Base-by-base conservation (phyloP, 1,140 invertebrate genomes). In the Drosophila watanabei region DNA sequence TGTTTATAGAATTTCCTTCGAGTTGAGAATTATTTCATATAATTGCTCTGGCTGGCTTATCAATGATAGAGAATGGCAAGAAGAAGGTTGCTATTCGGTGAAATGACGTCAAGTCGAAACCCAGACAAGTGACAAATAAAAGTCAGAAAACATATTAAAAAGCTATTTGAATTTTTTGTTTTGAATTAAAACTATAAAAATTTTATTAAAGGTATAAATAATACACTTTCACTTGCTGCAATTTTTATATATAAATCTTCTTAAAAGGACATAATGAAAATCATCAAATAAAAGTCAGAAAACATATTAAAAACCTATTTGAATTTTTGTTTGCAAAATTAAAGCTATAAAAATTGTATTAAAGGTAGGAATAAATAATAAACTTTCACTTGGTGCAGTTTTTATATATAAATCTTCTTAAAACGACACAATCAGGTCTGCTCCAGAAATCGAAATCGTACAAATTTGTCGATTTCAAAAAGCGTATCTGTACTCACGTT, bases 251-350 rank as follows among this genome's bases (percentile, higher is more conserved):
- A n/a, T 37, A 5, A 37, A 5, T 5, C 13, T 37, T 37, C 0
- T 14, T 6, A 37, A 37, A 37, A 37, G 5, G 5, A 14, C 9
- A n/a, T n/a, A n/a, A n/a, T n/a, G n/a, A n/a, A n/a, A n/a, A n/a
- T n/a, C n/a, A n/a, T n/a, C 73, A 77, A 77, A 68, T 77, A 76
- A 16, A 58, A 77, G 54, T 51, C 54, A 52, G 46, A 72, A 73
- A 73, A 43, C 41, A 39, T 48, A 77, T 66, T 57, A 76, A 77
- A 58, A 45, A 49, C 13, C 32, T 16, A 28, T 16, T n/a, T n/a
- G n/a, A n/a, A n/a, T n/a, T n/a, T n/a, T n/a, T n/a, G n/a, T n/a
- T 24, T 24, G 24, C 24, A 24, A 24, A 24, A 24, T 24, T 24
- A 2, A 2, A 24, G 3, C 24, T 24, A 24, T 24, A 24, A 24